Evolutionary conservation across 1,140 invertebrate genomes (phyloP), one percentile per base, ranked within the genome.

Genomic region (Zophobas morio): DNA sequence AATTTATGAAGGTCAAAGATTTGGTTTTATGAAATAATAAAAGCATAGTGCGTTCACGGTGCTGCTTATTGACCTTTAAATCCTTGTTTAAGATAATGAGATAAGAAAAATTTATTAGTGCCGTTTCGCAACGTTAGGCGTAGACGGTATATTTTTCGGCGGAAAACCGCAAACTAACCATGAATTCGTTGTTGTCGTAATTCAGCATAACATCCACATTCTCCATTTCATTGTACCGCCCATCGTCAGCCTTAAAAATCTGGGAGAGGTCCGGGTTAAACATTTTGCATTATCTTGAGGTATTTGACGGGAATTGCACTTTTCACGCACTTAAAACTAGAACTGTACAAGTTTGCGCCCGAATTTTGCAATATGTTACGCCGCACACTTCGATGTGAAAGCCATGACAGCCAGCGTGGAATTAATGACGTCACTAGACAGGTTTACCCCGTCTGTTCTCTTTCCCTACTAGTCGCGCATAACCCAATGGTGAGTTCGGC

Each of bases 121-220:
- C 49, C 56, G 74, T 73, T 60, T 74, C 54, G 32, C 66, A 71
- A 37, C 60, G 39, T 34, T 46, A 8, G 66, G 71, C 57, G 60
- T 77, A 79, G 71, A 75, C 35, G 51, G n/a, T 20, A 2, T 51
- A 20, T 51, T 51, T 51, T 51, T 74, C 46, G 47, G 4, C 34
- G 75, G 60, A 66, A 37, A 74, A 32, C 8, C 49, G 40, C 20
- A 20, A 80, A 84, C 84, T 78, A 81, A 85, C 84, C 84, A 85
- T 82, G 34, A 84, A 75, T 66, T 83, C 84, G 5, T 81, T 70
- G 75, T 81, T 83, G 46, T 84, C 84, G 70, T 80, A 83, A 77
- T 80, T 81, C 40, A 84, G 42, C 5, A 79, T 79, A 46, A 84
- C 77, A 74, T 84, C 83, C 78, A 85, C 81, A 72, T 83, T 83